Evolutionary conservation across 1,140 invertebrate genomes (phyloP).

Genomic region (Zaprionus africanus): DNA sequence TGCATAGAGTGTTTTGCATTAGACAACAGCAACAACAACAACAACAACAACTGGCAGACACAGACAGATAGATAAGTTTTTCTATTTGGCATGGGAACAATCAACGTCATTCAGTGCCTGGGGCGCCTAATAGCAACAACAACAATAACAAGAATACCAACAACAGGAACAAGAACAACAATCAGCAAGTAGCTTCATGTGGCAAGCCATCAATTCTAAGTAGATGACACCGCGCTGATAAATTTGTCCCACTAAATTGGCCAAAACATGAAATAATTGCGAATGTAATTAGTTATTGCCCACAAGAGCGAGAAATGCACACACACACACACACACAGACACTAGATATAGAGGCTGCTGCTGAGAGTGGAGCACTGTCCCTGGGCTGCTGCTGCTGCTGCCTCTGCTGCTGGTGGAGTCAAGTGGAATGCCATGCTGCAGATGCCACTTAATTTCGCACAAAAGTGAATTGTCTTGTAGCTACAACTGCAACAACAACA

Average conservation of each 20-base stretch:
- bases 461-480: constrained; percentile 84
- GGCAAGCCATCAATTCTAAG: constrained; percentile 84
- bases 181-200: constrained; percentile 59
- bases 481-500: constrained; percentile 64
- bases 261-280: constrained; percentile 85
- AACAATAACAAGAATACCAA: constrained; percentile 30
- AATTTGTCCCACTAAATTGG: constrained; percentile 84
- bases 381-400: constrained; percentile 18
- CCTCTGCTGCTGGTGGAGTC: constrained; percentile 70
- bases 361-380: constrained; percentile 28
- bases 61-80: constrained; percentile 38
- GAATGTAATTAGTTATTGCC: constrained; percentile 84
- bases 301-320: constrained; percentile 74
- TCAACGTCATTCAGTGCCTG: constrained; percentile 67
- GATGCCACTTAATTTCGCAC: constrained; percentile 84
- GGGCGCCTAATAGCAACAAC: constrained; percentile 67
- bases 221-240: constrained; percentile 84
- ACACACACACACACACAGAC: constrained; percentile 38
- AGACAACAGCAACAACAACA: constrained; percentile 35
- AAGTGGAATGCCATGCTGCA: constrained; percentile 82
- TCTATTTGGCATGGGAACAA: constrained; percentile 69
- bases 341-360: constrained; percentile 23
- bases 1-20: constrained; percentile 51
- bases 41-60: constrained; percentile 38
- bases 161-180: constrained; percentile 30